Evolutionary conservation across 2,888 invertebrate species (phyloP).

Genomic region (Oscheius myriophilus): DNA sequence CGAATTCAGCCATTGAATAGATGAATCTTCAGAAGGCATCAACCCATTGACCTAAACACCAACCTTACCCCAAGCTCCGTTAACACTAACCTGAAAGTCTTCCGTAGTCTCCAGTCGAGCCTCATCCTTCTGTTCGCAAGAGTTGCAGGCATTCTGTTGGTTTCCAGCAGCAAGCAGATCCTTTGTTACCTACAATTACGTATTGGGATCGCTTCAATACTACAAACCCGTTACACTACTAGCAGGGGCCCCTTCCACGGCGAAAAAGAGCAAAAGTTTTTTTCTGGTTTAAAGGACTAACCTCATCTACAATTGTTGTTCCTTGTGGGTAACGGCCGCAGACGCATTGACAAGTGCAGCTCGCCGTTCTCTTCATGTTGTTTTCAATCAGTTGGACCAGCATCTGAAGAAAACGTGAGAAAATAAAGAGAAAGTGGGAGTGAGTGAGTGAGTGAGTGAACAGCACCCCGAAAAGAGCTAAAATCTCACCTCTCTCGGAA

Average conservation of each 20-base stretch:
- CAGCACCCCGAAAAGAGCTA: background rate
- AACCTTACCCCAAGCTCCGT: background rate
- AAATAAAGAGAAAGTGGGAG: constrained; percentile 5
- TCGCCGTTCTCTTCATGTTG: constrained; percentile 30
- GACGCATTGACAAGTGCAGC: constrained; percentile 47
- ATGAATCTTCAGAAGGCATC: constrained; percentile 42
- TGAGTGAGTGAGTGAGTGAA: background rate
- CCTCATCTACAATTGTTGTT: constrained; percentile 64
- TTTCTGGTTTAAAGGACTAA: constrained; percentile 9
- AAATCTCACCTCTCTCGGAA: constrained; percentile 45
- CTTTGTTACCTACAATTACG: constrained; percentile 35
- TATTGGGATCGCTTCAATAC: background rate
- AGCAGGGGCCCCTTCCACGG: background rate
- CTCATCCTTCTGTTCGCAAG: constrained; percentile 37
- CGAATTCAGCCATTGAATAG: constrained; percentile 50
- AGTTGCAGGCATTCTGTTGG: constrained; percentile 34
- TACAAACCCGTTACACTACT: background rate
- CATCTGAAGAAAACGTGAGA: constrained; percentile 34
- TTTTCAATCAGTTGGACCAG: constrained; percentile 48
- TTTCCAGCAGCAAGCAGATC: constrained; percentile 42
- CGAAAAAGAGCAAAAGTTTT: background rate
- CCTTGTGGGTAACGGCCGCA: constrained; percentile 66
- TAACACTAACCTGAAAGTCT: constrained; percentile 42
- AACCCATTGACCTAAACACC: constrained; percentile 42
- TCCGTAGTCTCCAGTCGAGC: constrained; percentile 46